These are phyloP conservation scores for Notothenia rossii DNA, from an alignment of 2,113 vertebrate genomes.

Conservation along the genomic window DNA sequence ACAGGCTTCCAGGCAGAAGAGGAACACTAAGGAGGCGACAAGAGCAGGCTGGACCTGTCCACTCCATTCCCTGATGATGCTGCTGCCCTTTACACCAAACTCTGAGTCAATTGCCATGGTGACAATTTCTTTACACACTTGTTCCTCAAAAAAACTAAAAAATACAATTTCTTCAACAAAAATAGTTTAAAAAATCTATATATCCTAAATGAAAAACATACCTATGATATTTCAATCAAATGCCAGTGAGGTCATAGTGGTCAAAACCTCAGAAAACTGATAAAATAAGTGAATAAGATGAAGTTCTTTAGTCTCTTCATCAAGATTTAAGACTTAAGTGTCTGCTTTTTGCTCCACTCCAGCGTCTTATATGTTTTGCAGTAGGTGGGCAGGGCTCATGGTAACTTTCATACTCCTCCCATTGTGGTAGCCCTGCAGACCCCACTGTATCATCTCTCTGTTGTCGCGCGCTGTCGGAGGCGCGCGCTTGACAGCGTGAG, in stretches of 20 bases:
- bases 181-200: conserved; percentile 37
- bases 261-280: not conserved
- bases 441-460: conserved; percentile 71
- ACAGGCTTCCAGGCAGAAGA: conserved; percentile 83
- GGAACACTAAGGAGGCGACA: conserved; percentile 76
- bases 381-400: conserved; percentile 84
- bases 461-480: conserved; percentile 53
- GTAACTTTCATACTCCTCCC: conserved; percentile 85
- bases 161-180: conserved; percentile 18
- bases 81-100: conserved; percentile 80
- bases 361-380: conserved; percentile 83
- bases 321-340: conserved; percentile 71
- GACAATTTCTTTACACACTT: conserved; percentile 24
- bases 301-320: conserved; percentile 48
- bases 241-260: conserved; percentile 26
- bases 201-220: conserved; percentile 40
- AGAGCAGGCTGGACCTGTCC: conserved; percentile 81
- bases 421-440: conserved; percentile 81
- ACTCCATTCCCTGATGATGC: conserved; percentile 82
- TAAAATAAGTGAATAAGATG: conserved; percentile 8
- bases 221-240: conserved; percentile 37
- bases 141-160: conserved; percentile 34
- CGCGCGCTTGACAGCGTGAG: conserved; percentile 52
- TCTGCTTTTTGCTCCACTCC: conserved; percentile 63
- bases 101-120: conserved; percentile 81